Percentiles rank a stretch among this genome's conserved stretches.
These are phyloP conservation scores for Caenorhabditis auriculariae DNA, from an alignment of 2,888 invertebrate species.

Conservation along the genomic window DNA sequence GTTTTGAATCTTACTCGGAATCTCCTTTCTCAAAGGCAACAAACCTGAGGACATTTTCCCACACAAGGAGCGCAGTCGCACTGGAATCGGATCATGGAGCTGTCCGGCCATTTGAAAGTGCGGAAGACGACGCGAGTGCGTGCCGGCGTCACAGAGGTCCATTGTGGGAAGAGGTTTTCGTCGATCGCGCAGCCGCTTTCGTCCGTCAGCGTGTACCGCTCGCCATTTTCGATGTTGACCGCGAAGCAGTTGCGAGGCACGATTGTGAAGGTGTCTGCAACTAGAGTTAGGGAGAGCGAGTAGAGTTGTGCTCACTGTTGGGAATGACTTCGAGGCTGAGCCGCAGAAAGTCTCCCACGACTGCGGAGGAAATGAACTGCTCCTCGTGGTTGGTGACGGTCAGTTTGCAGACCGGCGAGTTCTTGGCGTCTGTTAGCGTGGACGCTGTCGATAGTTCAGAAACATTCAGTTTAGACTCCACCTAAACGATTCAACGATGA, in stretches of 20 bases:
- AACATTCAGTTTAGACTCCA: conserved; percentile 68
- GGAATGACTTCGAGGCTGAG: conserved; percentile 46
- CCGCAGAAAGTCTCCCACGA: conserved; percentile 38
- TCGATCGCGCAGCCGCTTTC: conserved; percentile 62
- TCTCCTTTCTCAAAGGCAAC: conserved; percentile 1
- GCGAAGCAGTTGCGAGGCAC: conserved; percentile 61
- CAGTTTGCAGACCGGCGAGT: conserved; percentile 39
- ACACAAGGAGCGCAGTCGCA: conserved; percentile 61
- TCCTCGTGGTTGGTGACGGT: conserved; percentile 50
- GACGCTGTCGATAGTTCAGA: conserved; percentile 47
- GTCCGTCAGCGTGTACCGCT: conserved; percentile 60
- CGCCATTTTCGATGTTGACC: conserved; percentile 61
- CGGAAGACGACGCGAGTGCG: conserved; percentile 46
- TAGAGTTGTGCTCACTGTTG: conserved; percentile 10
- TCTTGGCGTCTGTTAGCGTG: conserved; percentile 39
- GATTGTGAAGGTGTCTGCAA: conserved; percentile 49
- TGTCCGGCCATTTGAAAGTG: conserved; percentile 64
- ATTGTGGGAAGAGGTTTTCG: conserved; percentile 62
- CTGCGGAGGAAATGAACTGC: conserved; percentile 40
- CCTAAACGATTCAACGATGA: conserved; percentile 8
- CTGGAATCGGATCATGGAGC: conserved; percentile 62
- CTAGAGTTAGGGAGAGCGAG: not conserved
- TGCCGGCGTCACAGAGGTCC: conserved; percentile 32
- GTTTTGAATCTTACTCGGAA: conserved; percentile 12
- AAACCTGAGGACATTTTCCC: conserved; percentile 45